Base-by-base conservation (phyloP, 1,140 invertebrate species). In the Halesus radiatus region DNA sequence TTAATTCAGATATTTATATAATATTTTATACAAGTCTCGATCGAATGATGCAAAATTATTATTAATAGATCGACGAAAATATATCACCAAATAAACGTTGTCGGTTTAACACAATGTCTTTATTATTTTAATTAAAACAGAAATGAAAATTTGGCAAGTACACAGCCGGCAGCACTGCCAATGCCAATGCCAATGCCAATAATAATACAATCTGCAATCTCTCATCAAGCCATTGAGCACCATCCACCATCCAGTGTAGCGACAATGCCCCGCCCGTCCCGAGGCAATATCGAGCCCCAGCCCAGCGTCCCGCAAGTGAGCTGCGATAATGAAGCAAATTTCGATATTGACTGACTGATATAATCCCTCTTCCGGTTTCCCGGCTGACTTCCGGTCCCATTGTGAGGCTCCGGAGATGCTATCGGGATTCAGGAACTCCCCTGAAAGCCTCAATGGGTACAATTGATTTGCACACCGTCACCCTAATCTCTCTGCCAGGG, bases 391-490 rank as follows among this genome's bases (percentile, higher is more conserved):
- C 75, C 75, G 62, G 64, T 22, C 53, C 58, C 50, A 50, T 68
- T 77, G 76, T 58, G 62, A 45, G 64, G 52, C 45, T 54, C 76
- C 76, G 64, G 64, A 68, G 75, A 77, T 77, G 75, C 18, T 68
- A 78, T 78, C 62, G 32, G 37, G n/a, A n/a, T 18, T n/a, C 76
- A 54, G 64, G 64, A 56, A 70, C 45, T 52, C 52, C 45, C 64
- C 76, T 70, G 45, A 78, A 78, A 78, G 76, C 76, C 64, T 78
- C 23, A 78, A 78, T 78, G 76, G 76, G 29, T 54, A 78, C 76
- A 78, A 78, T 78, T 78, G 76, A 78, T 78, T 78, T 78, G 62
- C 76, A 68, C 76, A 54, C 58, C 64, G 76, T 70, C 76, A 64
- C 52, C 64, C 45, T 68, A 70, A 78, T 68, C 76, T 62, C 60